phyloP scores from a whole-genome alignment of 2,797 vertebrate genomes.

The Myotis vivesi region DNA sequence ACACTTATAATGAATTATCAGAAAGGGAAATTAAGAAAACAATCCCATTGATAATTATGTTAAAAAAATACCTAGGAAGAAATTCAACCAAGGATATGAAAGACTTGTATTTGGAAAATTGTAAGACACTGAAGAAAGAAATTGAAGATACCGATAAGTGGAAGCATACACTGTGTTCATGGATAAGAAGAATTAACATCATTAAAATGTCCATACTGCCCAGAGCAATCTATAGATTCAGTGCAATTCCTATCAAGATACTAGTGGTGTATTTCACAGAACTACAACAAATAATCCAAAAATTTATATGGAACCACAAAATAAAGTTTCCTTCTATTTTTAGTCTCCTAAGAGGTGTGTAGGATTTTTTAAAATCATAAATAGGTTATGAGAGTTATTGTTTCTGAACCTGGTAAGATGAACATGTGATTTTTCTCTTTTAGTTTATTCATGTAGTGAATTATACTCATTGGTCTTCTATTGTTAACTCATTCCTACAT shows the following conservation, averaged over 20 bases:
- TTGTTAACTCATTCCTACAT: not conserved
- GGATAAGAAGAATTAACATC: not conserved
- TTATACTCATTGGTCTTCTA: not conserved
- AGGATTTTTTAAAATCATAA: not conserved
- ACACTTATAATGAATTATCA: not conserved
- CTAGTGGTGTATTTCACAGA: not conserved
- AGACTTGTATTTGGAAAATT: not conserved
- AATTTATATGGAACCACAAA: not conserved
- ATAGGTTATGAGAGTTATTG: not conserved
- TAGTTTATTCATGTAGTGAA: not conserved
- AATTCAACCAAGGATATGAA: not conserved
- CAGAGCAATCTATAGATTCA: not conserved
- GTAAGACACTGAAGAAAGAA: not conserved
- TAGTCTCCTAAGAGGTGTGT: not conserved
- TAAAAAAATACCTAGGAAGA: not conserved
- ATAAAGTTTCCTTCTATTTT: not conserved
- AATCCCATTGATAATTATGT: not conserved
- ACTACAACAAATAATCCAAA: not conserved
- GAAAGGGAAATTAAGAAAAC: not conserved
- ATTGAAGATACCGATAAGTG: not conserved
- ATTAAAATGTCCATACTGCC: not conserved
- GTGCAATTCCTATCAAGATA: not conserved
- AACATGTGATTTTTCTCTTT: not conserved
- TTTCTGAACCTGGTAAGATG: not conserved
- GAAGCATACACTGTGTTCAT: not conserved